phyloP scores from a whole-genome alignment of 2,888 invertebrate species.

The Mythimna ferrago region DNA sequence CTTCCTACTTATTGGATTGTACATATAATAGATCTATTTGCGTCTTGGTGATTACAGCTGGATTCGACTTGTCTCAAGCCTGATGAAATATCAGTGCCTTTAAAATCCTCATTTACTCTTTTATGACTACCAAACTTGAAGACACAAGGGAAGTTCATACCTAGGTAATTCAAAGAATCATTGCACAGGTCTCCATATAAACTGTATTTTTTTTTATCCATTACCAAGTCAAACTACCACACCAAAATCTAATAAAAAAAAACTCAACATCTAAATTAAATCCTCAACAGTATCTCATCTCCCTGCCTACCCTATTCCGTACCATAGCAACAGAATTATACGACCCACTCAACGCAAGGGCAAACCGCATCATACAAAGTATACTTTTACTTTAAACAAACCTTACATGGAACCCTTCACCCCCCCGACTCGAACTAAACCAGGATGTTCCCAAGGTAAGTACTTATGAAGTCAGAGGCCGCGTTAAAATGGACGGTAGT shows the following conservation, averaged over 20 bases:
- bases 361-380: constrained; percentile 70
- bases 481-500: constrained; percentile 72
- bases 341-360: constrained; percentile 62
- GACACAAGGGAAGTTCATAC: background rate
- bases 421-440: constrained; percentile 4
- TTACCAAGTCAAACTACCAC: background rate
- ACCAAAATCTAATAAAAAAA: background rate
- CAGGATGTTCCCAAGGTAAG: background rate
- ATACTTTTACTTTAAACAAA: constrained; percentile 66
- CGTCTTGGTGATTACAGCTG: too few relatives aligned
- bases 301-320: constrained; percentile 39
- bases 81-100: too few relatives aligned
- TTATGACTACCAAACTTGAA: background rate
- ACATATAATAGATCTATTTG: too few relatives aligned
- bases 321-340: constrained; percentile 70
- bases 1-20: too few relatives aligned
- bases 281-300: constrained; percentile 8
- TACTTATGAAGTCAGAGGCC: constrained; percentile 65
- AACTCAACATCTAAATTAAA: constrained; percentile 11
- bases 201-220: background rate
- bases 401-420: constrained; percentile 31
- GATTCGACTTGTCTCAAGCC: too few relatives aligned
- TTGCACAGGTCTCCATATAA: background rate
- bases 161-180: too few relatives aligned
- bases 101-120: background rate